These are phyloP conservation scores for Oreortyx pictus DNA, from an alignment of 2,797 vertebrate genomes.

Conservation along the genomic window DNA sequence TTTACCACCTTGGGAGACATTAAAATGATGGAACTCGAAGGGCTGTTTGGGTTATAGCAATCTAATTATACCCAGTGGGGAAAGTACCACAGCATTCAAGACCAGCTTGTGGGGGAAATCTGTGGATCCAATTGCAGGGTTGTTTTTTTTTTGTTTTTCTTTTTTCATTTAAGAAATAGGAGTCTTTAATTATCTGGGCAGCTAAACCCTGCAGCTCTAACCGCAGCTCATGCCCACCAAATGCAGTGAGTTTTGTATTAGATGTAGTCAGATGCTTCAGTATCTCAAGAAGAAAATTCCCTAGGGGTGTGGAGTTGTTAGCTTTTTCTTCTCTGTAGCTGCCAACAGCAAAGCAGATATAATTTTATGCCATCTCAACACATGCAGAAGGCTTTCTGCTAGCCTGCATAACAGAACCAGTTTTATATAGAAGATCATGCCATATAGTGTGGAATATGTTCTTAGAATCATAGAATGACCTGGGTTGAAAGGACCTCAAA, in stretches of 20 bases:
- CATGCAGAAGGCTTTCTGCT: not conserved
- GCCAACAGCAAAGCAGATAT: not conserved
- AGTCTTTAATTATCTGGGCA: not conserved
- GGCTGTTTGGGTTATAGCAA: slow-evolving; percentile 63
- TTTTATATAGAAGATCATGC: not conserved
- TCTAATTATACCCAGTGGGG: slow-evolving; percentile 65
- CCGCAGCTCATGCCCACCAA: not conserved
- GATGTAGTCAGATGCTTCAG: not conserved
- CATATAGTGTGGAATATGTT: not conserved
- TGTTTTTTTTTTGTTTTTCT: not conserved
- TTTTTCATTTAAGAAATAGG: not conserved
- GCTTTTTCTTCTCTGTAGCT: not conserved
- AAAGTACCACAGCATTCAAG: slow-evolving; percentile 47
- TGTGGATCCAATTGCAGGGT: slow-evolving; percentile 3
- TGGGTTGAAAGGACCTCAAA: too few relatives aligned
- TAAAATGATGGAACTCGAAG: slow-evolving; percentile 65
- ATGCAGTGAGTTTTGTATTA: not conserved
- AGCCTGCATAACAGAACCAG: not conserved
- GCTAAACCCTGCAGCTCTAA: not conserved
- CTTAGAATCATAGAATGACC: too few relatives aligned
- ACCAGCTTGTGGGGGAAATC: slow-evolving; percentile 54
- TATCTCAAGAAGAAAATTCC: not conserved
- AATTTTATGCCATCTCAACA: not conserved
- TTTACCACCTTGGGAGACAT: slow-evolving; percentile 67
- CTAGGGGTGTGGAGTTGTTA: not conserved